phyloP scores from a whole-genome alignment of 2,888 invertebrate genomes.

The Trissoscelio sp. region DNA sequence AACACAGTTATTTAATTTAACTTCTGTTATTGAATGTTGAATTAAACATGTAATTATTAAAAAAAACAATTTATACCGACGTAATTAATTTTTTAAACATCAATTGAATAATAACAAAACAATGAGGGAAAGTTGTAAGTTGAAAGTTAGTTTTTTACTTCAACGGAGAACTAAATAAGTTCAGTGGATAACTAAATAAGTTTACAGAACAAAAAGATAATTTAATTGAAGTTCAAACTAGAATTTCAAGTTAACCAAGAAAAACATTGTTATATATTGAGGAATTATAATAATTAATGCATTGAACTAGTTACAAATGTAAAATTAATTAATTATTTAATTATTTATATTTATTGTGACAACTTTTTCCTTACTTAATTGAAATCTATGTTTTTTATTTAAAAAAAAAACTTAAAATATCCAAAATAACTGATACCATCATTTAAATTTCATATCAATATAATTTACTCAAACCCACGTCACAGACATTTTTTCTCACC shows the following conservation, averaged over 20 bases:
- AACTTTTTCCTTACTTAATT: no score
- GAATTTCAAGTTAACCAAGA: constrained; percentile 46
- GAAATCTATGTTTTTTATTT: no score
- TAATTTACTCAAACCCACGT: neutral
- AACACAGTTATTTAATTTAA: constrained; percentile 1
- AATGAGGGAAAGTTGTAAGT: constrained; percentile 57
- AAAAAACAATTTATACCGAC: constrained; percentile 24
- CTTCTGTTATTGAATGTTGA: constrained; percentile 6
- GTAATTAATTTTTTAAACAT: constrained; percentile 47
- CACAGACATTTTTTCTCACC: constrained; percentile 11
- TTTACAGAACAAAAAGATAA: constrained; percentile 54
- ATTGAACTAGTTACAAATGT: constrained; percentile 8
- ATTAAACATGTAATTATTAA: constrained; percentile 1
- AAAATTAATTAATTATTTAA: neutral
- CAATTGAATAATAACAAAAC: constrained; percentile 45
- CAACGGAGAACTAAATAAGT: constrained; percentile 28
- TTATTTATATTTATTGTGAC: neutral
- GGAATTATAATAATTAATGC: no score
- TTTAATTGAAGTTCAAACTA: constrained; percentile 56
- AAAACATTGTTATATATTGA: constrained; percentile 34
- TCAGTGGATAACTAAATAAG: constrained; percentile 40
- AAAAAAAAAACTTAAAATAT: no score
- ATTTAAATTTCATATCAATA: neutral
- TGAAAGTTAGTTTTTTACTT: constrained; percentile 49
- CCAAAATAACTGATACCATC: neutral